phyloP scores from a whole-genome alignment of 2,888 invertebrate genomes.

The Branchipolynoe longqiensis region DNA sequence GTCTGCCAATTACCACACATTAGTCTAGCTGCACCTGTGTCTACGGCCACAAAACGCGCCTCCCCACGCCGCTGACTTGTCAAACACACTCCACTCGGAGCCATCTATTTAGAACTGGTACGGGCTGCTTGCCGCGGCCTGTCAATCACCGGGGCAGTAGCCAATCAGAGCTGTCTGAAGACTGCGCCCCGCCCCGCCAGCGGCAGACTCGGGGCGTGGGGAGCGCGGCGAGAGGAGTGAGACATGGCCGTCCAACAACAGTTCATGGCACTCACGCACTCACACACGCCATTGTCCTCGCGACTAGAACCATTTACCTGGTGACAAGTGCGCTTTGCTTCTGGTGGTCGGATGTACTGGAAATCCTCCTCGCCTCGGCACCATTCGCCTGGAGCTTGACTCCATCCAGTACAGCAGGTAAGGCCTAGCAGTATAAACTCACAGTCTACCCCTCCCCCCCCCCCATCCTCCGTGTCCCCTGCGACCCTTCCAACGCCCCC shows the following conservation, averaged over 20 bases:
- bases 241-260: conserved; percentile 53
- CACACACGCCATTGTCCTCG: conserved; percentile 50
- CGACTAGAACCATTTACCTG: conserved; percentile 48
- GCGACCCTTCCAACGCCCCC: not conserved
- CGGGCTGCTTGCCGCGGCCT: conserved; percentile 16
- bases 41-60: conserved; percentile 47
- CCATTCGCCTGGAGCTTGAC: too few relatives aligned
- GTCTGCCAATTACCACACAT: conserved; percentile 53
- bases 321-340: conserved; percentile 25
- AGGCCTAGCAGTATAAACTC: not conserved
- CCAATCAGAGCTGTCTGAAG: conserved; percentile 38
- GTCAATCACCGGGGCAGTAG: conserved; percentile 42
- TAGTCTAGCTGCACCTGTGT: conserved; percentile 51
- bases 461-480: not conserved
- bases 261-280: conserved; percentile 35
- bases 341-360: not conserved
- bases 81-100: conserved; percentile 49
- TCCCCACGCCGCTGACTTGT: conserved; percentile 27
- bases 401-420: too few relatives aligned
- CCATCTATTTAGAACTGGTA: conserved; percentile 38
- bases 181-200: conserved; percentile 14
- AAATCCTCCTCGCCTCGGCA: not conserved
- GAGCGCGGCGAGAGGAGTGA: conserved; percentile 25
- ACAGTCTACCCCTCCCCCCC: not conserved
- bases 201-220: not conserved